These are phyloP conservation scores for Pyrrhosoma nymphula DNA, from an alignment of 2,888 invertebrate species.

Conservation along the genomic window DNA sequence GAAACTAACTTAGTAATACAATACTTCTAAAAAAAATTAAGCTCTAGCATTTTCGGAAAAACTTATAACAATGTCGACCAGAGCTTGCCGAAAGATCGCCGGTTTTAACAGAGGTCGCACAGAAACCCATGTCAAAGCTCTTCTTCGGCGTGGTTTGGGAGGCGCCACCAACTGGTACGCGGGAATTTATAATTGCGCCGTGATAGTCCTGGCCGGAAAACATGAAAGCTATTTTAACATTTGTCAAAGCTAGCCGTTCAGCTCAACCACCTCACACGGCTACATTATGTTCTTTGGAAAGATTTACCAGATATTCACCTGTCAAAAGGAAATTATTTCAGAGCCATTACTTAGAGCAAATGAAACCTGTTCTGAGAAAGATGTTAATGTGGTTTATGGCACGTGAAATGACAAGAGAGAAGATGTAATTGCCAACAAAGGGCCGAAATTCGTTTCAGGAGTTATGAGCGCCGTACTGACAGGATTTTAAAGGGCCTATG, in stretches of 20 bases:
- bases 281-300: slow-evolving; percentile 5
- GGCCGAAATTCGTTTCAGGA: slow-evolving; percentile 21
- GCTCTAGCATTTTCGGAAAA: no score
- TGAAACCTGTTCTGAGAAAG: slow-evolving; percentile 39
- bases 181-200: background rate
- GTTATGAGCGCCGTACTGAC: background rate
- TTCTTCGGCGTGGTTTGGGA: background rate
- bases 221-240: background rate
- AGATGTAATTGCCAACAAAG: slow-evolving; percentile 35
- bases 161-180: background rate
- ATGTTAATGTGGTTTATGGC: slow-evolving; percentile 36
- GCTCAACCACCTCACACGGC: background rate
- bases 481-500: background rate
- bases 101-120: background rate
- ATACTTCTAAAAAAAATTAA: no score
- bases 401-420: slow-evolving; percentile 29
- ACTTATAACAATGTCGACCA: no score
- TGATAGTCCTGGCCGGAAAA: background rate
- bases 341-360: slow-evolving; percentile 12
- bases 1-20: no score
- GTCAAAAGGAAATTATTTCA: slow-evolving; percentile 25
- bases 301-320: slow-evolving; percentile 32
- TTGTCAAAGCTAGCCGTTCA: background rate
- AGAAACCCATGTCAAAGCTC: background rate
- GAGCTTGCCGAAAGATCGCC: background rate